A percentile compares a stretch with the other conserved stretches of the same genome.
These are phyloP conservation scores for Muschampia plurimacula DNA, from an alignment of 2,888 invertebrate genomes.

Conservation along the genomic window DNA sequence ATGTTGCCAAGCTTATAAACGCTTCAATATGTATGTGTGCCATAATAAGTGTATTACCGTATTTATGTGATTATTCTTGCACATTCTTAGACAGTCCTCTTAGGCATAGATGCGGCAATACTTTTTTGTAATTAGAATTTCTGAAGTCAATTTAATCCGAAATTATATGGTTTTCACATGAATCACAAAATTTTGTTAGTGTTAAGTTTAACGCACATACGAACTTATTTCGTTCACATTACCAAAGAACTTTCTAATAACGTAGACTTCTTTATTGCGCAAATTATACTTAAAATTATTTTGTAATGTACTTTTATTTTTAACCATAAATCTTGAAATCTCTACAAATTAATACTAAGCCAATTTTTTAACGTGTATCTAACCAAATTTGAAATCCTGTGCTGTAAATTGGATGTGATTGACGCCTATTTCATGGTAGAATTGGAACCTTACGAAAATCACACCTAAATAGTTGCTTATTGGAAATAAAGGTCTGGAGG, in stretches of 20 bases:
- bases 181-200: slow-evolving; percentile 19
- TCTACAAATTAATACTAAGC: slow-evolving; percentile 23
- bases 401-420: background rate
- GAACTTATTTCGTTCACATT: slow-evolving; percentile 2
- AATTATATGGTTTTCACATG: background rate
- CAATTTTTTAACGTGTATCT: background rate
- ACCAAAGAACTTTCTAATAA: slow-evolving; percentile 17
- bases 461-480: background rate
- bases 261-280: slow-evolving; percentile 25
- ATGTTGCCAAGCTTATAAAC: slow-evolving; percentile 23
- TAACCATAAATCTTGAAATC: background rate
- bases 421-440: background rate
- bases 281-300: background rate
- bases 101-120: slow-evolving; percentile 13
- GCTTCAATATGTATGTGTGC: slow-evolving; percentile 23
- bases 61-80: slow-evolving; percentile 18
- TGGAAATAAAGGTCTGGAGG: background rate
- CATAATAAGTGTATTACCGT: slow-evolving; percentile 23
- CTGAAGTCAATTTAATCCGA: slow-evolving; percentile 29
- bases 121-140: slow-evolving; percentile 20
- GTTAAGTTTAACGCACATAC: slow-evolving; percentile 21
- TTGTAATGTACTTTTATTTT: background rate
- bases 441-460: slow-evolving; percentile 19
- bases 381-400: background rate
- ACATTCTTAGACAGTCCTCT: slow-evolving; percentile 8